These are phyloP conservation scores for Agrotis puta DNA, from an alignment of 2,888 invertebrate species.

Conservation along the genomic window DNA sequence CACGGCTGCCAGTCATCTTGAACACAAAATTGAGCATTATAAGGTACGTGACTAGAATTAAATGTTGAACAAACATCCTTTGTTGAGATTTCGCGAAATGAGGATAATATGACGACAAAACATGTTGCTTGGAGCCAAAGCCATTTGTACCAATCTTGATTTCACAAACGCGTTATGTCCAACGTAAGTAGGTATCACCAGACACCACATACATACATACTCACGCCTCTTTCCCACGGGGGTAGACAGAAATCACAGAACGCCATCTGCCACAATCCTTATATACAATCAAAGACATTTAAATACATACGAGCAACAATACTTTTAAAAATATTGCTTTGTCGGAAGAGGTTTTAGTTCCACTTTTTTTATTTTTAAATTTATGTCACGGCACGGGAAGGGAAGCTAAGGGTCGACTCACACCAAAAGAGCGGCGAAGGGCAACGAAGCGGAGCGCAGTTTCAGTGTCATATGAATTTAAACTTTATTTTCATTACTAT, in stretches of 20 bases:
- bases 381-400: too few species aligned
- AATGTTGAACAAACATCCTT: constrained; percentile 31
- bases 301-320: too few species aligned
- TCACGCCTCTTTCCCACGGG: too few species aligned
- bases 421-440: too few species aligned
- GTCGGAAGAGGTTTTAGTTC: background rate
- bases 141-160: constrained; percentile 8
- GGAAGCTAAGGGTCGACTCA: too few species aligned
- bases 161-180: background rate
- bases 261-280: too few species aligned
- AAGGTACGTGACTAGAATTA: constrained; percentile 79
- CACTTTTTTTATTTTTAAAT: background rate
- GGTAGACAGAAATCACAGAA: too few species aligned
- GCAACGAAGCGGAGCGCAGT: too few species aligned
- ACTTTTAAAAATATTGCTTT: background rate
- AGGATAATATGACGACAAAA: constrained; percentile 31
- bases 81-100: constrained; percentile 31
- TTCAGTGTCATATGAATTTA: too few species aligned
- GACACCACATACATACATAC: background rate
- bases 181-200: background rate
- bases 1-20: constrained; percentile 87
- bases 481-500: too few species aligned
- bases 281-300: too few species aligned
- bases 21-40: constrained; percentile 90
- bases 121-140: background rate